Base-by-base conservation (phyloP, 2,888 invertebrate species). In the Drosophila pegasa region DNA sequence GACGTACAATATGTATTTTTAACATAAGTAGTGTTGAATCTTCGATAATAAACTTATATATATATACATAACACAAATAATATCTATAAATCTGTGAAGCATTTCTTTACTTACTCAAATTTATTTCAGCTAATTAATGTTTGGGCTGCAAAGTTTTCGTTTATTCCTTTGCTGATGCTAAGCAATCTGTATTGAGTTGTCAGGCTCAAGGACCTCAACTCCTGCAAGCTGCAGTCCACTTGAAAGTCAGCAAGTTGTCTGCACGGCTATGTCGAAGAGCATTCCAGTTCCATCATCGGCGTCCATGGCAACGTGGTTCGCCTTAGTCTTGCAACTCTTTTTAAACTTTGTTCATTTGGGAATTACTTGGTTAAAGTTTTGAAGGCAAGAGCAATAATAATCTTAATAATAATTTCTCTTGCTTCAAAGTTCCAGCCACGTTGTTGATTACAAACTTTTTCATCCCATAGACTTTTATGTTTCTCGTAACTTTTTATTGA, bases 21-120 rank as follows among this genome's bases (percentile, higher is more conserved):
- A 83, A 88, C 84, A 48, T 83, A 83, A 83, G 83, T 83, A 83
- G 83, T 88, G 83, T 83, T 83, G 83, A 83, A 88, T 88, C 87
- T 83, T 83, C 88, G 87, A 83, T 83, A 86, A 83, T 83, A 83
- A 87, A 87, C 87, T 78, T 77, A 86, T 83, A 48, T 48, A 48
- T 48, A 87, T 62, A 80, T 37, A 87, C 60, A 80, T 68, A 68
- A 78, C 59, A 78, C 56, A 78, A 71, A 69, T 78, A 70, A 65
- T 57, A 63, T 45, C n/a, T n/a, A 55, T 37, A n/a, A 4, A 38
- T 18, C 4, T 16, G 25, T 22, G 4, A 1, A 1, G n/a, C 16
- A 1, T 50, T 50, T 58, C 43, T 3, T 4, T 14, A 2, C 3
- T 27, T 12, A 50, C 5, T 3, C n/a, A 7, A 4, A 10, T 16